Conservation (phyloP, 1,140 invertebrate species). For the Paracyclopina nana region DNA sequence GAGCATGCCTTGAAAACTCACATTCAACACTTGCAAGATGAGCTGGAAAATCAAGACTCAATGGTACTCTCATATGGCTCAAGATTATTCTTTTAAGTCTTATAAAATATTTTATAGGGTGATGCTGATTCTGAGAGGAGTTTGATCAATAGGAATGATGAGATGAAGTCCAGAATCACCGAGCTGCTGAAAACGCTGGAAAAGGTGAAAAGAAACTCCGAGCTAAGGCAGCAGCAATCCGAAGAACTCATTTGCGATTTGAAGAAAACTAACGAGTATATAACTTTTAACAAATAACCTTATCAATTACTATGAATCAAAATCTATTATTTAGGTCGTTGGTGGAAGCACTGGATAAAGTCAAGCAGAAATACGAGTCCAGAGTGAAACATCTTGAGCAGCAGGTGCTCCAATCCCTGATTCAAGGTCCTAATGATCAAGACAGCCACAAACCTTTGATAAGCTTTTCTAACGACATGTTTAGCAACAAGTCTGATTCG, state of each 20-base stretch:
- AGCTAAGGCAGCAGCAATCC: constrained; percentile 44
- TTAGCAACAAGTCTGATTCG: too few species aligned
- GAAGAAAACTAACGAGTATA: constrained; percentile 43
- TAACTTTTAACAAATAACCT: constrained; percentile 9
- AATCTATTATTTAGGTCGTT: constrained; percentile 35
- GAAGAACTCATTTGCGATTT: constrained; percentile 47
- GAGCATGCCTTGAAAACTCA: not conserved
- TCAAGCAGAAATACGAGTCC: constrained; percentile 53
- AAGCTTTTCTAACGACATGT: too few species aligned
- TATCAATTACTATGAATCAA: constrained; percentile 23
- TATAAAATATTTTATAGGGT: too few species aligned
- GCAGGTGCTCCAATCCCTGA: constrained; percentile 34
- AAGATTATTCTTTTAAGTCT: too few species aligned
- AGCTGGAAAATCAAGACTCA: not conserved
- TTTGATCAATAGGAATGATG: too few species aligned
- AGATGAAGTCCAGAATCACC: constrained; percentile 45
- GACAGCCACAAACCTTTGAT: too few species aligned
- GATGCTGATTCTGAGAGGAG: too few species aligned
- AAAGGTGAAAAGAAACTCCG: constrained; percentile 47
- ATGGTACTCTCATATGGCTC: too few species aligned
- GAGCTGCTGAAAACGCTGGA: constrained; percentile 48
- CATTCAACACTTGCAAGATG: not conserved
- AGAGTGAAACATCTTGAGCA: constrained; percentile 50
- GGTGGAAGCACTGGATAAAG: constrained; percentile 48
- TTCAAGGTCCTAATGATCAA: too few species aligned